Base-by-base conservation (phyloP, 2,797 vertebrate species). In the Rhabdophis nuchalis region DNA sequence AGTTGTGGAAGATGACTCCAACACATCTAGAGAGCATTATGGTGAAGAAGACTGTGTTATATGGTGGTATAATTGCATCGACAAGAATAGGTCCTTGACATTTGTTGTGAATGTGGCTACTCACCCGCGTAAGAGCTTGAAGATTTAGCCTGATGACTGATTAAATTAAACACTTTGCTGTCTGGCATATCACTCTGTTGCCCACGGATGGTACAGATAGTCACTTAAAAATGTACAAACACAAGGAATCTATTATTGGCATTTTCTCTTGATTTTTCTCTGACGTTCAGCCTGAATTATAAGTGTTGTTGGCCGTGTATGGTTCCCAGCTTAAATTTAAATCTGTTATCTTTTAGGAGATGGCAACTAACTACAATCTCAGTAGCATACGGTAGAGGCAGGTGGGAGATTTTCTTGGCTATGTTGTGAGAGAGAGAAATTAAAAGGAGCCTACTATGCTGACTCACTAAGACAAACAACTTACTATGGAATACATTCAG, bases 381-480 rank as follows among this genome's bases (percentile, higher is more conserved):
- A 97, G 97, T 96, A 97, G 96, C 98, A 98, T 97, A 97, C 95
- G 97, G 97, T 95, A 94, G 94, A 96, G 97, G 97, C 97, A 98
- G 95, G 98, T 97, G 97, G 97, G 97, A 98, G 97, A 96, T 94
- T 97, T 97, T 97, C 97, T 98, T 97, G 97, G 97, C 97, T 97
- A 94, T 88, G 90, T 96, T 97, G 97, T 96, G 96, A 97, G 96
- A 97, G 97, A 97, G 96, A 97, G 96, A 97, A 96, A 96, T 96
- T 97, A 96, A 97, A 97, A 97, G 96, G 96, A 97, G 97, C 97
- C 97, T 97, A 98, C 97, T 98, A 98, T 97, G 97, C 97, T 98
- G 98, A 98, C 97, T 98, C 98, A 98, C 97, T 96, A 94, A 97
- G 97, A 96, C 96, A 97, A 97, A 97, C 96, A 97, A 96, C 97